phyloP scores from a whole-genome alignment of 2,888 invertebrate species.

The Lepidocyrtoides sp. region DNA sequence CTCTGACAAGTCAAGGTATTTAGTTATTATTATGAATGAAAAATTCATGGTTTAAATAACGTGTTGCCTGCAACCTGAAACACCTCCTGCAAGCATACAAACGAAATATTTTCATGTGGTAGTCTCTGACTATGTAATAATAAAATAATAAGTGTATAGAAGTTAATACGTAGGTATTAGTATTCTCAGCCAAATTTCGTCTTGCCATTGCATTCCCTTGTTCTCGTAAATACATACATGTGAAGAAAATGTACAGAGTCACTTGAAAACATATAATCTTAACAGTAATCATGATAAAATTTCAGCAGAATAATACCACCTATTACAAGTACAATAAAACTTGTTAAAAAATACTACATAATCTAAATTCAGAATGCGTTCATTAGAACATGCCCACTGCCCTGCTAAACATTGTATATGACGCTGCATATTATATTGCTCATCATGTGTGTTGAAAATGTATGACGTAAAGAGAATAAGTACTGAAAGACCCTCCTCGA shows the following conservation, averaged over 20 bases:
- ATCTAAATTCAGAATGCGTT: constrained; percentile 69
- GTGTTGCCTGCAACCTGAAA: not conserved
- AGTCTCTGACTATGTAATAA: not conserved
- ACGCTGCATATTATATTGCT: not conserved
- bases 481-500: constrained; percentile 61
- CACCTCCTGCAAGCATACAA: not conserved
- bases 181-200: constrained; percentile 23
- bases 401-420: not conserved
- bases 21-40: constrained; percentile 32
- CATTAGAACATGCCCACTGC: constrained; percentile 29
- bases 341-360: constrained; percentile 41
- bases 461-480: constrained; percentile 21
- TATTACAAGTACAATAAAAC: not conserved
- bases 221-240: not conserved
- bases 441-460: not conserved
- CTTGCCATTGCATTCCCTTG: constrained; percentile 14
- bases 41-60: constrained; percentile 1
- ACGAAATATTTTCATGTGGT: not conserved
- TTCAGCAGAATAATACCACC: constrained; percentile 9
- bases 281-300: constrained; percentile 12
- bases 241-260: not conserved
- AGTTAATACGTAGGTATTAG: not conserved
- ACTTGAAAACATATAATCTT: constrained; percentile 6
- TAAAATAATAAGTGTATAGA: constrained; percentile 9
- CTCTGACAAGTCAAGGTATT: constrained; percentile 11